These are phyloP conservation scores for Harmothoe impar DNA, from an alignment of 2,888 invertebrate genomes.

Conservation along the genomic window DNA sequence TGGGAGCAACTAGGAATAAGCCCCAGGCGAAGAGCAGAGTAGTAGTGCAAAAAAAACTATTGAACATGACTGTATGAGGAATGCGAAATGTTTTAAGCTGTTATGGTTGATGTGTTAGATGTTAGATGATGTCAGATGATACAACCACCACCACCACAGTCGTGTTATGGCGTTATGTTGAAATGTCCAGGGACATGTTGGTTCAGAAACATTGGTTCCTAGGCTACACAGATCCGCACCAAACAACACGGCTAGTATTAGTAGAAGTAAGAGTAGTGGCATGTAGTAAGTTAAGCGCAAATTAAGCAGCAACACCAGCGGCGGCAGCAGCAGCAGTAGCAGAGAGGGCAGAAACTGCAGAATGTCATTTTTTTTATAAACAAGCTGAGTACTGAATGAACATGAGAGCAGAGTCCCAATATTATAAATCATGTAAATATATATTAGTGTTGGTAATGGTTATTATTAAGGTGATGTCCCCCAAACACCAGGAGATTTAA, in stretches of 20 bases:
- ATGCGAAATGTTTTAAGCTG: neutral
- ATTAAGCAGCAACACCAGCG: neutral
- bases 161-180: neutral
- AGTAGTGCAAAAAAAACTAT: neutral
- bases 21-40: conserved; percentile 4
- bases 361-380: neutral
- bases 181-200: neutral
- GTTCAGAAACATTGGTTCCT: conserved; percentile 52
- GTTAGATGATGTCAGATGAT: neutral
- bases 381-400: conserved; percentile 11
- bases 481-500: neutral
- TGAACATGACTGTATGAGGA: neutral
- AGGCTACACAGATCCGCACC: conserved; percentile 59
- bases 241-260: conserved; percentile 51
- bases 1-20: neutral
- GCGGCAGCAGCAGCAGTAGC: conserved; percentile 21
- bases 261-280: conserved; percentile 31
- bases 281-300: neutral
- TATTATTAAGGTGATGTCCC: neutral
- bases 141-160: neutral
- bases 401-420: neutral
- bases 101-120: neutral
- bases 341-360: conserved; percentile 2
- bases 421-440: neutral
- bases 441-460: neutral